phyloP scores from a whole-genome alignment of 2,888 invertebrate genomes.

The Heliconius hortense region DNA sequence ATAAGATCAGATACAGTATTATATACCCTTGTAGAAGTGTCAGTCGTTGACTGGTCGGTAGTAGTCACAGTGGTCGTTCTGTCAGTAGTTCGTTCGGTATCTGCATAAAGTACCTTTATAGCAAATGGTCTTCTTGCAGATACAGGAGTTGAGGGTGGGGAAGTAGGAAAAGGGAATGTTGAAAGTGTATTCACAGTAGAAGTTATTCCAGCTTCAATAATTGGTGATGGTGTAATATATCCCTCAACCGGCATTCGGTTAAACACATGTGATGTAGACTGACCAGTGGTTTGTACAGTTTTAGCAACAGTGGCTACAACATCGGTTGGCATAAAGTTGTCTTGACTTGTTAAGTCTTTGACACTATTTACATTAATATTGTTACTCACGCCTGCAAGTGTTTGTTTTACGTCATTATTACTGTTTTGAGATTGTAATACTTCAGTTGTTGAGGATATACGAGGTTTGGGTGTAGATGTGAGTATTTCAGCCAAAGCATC shows the following conservation, averaged over 20 bases:
- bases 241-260: constrained; percentile 73
- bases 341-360: constrained; percentile 62
- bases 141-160: constrained; percentile 66
- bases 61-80: constrained; percentile 66
- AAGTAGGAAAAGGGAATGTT: constrained; percentile 49
- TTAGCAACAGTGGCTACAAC: constrained; percentile 72
- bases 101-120: constrained; percentile 74
- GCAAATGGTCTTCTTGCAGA: constrained; percentile 78
- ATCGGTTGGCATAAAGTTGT: constrained; percentile 59
- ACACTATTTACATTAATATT: constrained; percentile 77
- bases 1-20: constrained; percentile 78
- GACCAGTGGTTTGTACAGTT: constrained; percentile 77
- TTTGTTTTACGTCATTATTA: constrained; percentile 68
- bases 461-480: constrained; percentile 76
- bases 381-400: constrained; percentile 79
- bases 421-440: constrained; percentile 63
- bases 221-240: constrained; percentile 68
- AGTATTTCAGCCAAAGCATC: constrained; percentile 83
- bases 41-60: constrained; percentile 68
- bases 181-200: constrained; percentile 62
- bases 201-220: constrained; percentile 56
- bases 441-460: constrained; percentile 69
- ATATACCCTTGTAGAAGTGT: constrained; percentile 76
- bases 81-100: constrained; percentile 72
- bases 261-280: constrained; percentile 75